phyloP scores from a whole-genome alignment of 2,888 invertebrate genomes.

The Argyresthia goedartella region DNA sequence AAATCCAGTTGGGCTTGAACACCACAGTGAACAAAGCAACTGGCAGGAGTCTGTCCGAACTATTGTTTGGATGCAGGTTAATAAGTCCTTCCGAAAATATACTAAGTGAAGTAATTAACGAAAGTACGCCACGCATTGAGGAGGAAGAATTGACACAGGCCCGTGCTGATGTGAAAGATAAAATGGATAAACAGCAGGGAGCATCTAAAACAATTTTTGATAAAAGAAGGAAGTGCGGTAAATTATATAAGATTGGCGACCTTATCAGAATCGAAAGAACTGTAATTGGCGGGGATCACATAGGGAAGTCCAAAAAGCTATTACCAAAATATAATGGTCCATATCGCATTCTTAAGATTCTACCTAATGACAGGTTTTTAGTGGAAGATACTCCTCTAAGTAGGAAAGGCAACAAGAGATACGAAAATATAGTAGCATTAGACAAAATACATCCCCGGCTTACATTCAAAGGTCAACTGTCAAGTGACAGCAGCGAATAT shows the following conservation, averaged over 20 bases:
- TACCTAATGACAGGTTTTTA: slow-evolving; percentile 7
- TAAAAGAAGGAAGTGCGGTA: background rate
- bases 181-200: background rate
- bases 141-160: no score
- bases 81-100: background rate
- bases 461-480: background rate
- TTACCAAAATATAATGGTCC: slow-evolving; percentile 7
- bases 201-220: background rate
- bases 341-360: slow-evolving; percentile 3
- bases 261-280: background rate
- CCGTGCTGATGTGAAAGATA: slow-evolving; percentile 2
- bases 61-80: slow-evolving; percentile 24
- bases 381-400: slow-evolving; percentile 1
- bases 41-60: slow-evolving; percentile 10
- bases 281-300: slow-evolving; percentile 1
- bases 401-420: background rate
- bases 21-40: slow-evolving; percentile 8
- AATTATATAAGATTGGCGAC: background rate
- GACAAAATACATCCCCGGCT: slow-evolving; percentile 6
- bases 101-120: background rate
- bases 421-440: slow-evolving; percentile 1
- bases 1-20: background rate
- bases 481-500: no score
- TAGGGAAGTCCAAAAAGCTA: slow-evolving; percentile 9
- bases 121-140: background rate